Percentiles rank a stretch among this genome's conserved stretches.
phyloP scores from a whole-genome alignment of 2,113 vertebrate genomes.

The Trogon melanurus region DNA sequence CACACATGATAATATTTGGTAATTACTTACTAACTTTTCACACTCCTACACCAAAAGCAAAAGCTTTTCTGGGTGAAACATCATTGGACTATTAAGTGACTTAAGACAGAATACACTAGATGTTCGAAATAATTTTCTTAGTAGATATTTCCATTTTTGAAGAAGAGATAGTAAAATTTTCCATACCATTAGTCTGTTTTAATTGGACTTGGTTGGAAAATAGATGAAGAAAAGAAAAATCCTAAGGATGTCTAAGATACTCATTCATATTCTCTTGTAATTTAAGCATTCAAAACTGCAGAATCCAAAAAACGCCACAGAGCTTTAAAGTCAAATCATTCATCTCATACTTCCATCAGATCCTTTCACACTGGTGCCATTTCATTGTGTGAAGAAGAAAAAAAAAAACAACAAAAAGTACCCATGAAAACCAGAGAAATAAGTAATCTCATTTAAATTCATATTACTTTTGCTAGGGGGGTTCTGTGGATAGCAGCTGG shows the following conservation, averaged over 20 bases:
- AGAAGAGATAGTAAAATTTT: background rate
- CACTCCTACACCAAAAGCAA: background rate
- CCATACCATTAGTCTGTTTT: background rate
- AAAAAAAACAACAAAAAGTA: background rate
- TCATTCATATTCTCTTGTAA: background rate
- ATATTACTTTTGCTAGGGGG: background rate
- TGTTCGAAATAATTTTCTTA: background rate
- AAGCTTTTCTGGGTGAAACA: background rate
- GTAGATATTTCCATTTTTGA: background rate
- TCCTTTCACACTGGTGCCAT: background rate
- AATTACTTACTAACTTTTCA: background rate
- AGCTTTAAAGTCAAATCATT: background rate
- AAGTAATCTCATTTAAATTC: background rate
- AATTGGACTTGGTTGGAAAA: background rate
- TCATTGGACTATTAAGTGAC: background rate
- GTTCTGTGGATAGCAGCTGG: background rate
- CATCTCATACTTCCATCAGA: background rate
- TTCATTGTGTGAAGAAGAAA: background rate
- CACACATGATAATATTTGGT: background rate
- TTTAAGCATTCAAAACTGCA: background rate
- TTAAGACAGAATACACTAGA: background rate
- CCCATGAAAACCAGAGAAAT: background rate
- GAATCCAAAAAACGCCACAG: background rate
- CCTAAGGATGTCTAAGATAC: background rate
- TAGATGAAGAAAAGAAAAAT: background rate